Conservation (phyloP, 2,888 invertebrate species). For the Lacanobia wlatinum region DNA sequence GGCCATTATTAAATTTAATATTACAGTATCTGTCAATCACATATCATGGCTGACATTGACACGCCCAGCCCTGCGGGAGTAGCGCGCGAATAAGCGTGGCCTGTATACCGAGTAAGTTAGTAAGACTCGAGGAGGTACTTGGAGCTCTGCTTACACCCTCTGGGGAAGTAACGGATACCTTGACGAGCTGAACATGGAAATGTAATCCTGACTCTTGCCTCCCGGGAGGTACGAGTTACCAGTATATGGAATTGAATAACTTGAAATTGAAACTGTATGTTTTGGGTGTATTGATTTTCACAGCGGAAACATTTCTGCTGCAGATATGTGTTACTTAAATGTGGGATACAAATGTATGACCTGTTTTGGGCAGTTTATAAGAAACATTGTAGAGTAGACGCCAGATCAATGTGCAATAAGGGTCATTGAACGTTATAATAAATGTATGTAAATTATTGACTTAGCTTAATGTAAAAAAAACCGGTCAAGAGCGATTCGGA, state of each 20-base stretch:
- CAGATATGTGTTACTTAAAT: background rate
- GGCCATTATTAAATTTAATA: constrained; percentile 32
- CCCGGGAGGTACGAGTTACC: constrained; percentile 22
- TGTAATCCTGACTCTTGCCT: constrained; percentile 33
- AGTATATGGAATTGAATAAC: background rate
- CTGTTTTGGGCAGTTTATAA: background rate
- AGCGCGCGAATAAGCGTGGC: constrained; percentile 6
- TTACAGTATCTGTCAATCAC: constrained; percentile 29
- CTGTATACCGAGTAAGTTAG: constrained; percentile 1
- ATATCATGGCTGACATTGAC: constrained; percentile 36
- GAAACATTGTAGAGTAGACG: background rate
- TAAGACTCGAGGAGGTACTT: constrained; percentile 26
- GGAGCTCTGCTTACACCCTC: constrained; percentile 50
- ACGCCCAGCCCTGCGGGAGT: constrained; percentile 14
- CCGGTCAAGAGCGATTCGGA: too few species aligned
- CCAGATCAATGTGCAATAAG: too few species aligned
- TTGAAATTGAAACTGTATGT: background rate
- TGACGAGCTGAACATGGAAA: constrained; percentile 54
- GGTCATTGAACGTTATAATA: too few species aligned
- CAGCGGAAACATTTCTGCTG: background rate
- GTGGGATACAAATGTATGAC: background rate
- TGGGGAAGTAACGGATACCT: constrained; percentile 51
- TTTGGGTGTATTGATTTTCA: background rate
- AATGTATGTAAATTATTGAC: too few species aligned
- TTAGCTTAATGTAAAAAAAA: too few species aligned